Evolutionary conservation across 2,113 vertebrate genomes (phyloP), one percentile per base, ranked within the genome.

Genomic region (Gambusia affinis): DNA sequence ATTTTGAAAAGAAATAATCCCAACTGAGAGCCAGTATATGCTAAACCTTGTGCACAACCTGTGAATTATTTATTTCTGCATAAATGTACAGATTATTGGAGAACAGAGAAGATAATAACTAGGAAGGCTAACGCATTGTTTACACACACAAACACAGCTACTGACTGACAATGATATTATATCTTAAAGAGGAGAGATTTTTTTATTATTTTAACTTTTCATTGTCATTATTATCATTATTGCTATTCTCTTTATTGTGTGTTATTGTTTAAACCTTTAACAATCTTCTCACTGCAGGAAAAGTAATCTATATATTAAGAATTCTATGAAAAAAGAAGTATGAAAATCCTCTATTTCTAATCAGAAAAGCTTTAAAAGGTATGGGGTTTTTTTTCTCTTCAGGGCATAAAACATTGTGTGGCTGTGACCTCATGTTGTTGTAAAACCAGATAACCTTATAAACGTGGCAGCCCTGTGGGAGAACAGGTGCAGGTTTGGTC

Each of bases 31-130:
- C 90, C 92, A 93, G 92, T 94, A 93, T 87, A 92, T 92, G 90
- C 89, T 92, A 89, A 37, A 88, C 89, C 78, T 88, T 86, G 91
- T 94, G 93, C 91, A 93, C 92, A 94, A 86, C 87, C 90, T 94
- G 92, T 93, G 92, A 94, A 95, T 95, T 94, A 95, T 94, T 94
- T 95, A 94, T 95, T 94, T 93, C 90, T 92, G 74, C 92, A 89
- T 90, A 92, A 92, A 84, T 92, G 90, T 93, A 93, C 92, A 93
- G 87, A 87, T 84, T 86, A 83, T 78, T 71, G 81, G 86, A 90
- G 91, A 93, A 91, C 91, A 85, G 88, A 92, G 78, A 85, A 87
- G 73, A 63, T 84, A 84, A 91, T 88, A 93, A 88, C 78, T 73
- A 84, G 88, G 80, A 89, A 91, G 79, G 90, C 87, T 88, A 87